Evolutionary conservation across 2,888 invertebrate species (phyloP).

Genomic region (Polydrusus tereticollis): DNA sequence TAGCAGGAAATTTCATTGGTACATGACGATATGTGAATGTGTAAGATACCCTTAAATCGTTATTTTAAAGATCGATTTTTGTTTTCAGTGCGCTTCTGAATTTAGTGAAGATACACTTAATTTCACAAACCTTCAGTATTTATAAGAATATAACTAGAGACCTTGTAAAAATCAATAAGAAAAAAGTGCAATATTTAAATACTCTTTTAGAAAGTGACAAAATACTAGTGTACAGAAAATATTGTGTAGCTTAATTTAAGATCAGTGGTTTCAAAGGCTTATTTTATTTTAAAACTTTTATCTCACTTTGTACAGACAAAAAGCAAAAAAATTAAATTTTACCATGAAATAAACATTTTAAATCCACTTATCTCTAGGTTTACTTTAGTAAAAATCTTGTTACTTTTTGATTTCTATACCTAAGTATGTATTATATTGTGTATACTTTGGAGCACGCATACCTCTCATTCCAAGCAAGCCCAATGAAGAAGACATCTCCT

Average conservation of each 20-base stretch:
- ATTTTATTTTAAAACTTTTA: neutral
- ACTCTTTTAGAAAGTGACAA: conserved; percentile 21
- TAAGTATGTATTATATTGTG: conserved; percentile 25
- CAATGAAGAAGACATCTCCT: too few relatives aligned
- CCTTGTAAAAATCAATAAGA: conserved; percentile 38
- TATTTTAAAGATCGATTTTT: neutral
- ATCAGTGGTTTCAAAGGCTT: conserved; percentile 24
- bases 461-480: too few relatives aligned
- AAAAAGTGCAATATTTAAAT: conserved; percentile 33
- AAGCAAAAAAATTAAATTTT: neutral
- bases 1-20: too few relatives aligned
- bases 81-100: neutral
- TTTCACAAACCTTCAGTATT: neutral
- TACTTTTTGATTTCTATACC: conserved; percentile 27
- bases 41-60: too few relatives aligned
- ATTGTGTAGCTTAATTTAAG: conserved; percentile 49
- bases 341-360: conserved; percentile 2
- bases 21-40: too few relatives aligned
- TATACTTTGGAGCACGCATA: conserved; percentile 13
- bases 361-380: conserved; percentile 1
- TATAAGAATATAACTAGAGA: conserved; percentile 12
- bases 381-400: conserved; percentile 33
- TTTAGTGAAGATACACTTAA: neutral
- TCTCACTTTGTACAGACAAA: too few relatives aligned
- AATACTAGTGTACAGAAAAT: conserved; percentile 52